These are phyloP conservation scores for Zoroaster sp. DNA, from an alignment of 53 echinoderm and acorn worm species.

Conservation along the genomic window DNA sequence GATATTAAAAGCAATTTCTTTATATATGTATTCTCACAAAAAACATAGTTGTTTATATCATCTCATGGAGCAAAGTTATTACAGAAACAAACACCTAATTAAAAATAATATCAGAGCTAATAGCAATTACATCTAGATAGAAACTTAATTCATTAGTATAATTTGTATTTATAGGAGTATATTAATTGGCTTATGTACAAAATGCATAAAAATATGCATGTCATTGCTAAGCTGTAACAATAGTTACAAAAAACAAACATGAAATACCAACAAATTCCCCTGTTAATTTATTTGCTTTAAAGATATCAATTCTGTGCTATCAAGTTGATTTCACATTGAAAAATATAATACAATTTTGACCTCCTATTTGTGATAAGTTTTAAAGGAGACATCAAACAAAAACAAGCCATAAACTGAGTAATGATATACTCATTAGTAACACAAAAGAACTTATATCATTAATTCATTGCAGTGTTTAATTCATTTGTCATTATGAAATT, in stretches of 20 bases:
- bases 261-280: not conserved
- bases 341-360: not conserved
- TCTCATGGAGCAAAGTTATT: not conserved
- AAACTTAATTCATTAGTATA: slow-evolving; percentile 23
- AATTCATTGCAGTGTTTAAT: too few relatives aligned
- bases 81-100: not conserved
- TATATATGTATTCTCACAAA: not conserved
- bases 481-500: too few relatives aligned
- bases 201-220: slow-evolving; percentile 1
- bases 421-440: too few relatives aligned
- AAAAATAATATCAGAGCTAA: not conserved
- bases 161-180: slow-evolving; percentile 6
- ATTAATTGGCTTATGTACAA: slow-evolving; percentile 29
- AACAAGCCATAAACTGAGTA: too few relatives aligned
- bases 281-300: not conserved
- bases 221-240: slow-evolving; percentile 8
- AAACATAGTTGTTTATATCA: not conserved
- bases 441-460: too few relatives aligned
- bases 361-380: too few relatives aligned
- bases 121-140: not conserved
- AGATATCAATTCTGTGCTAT: not conserved
- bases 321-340: not conserved
- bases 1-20: not conserved
- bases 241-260: not conserved
- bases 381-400: too few relatives aligned